These are phyloP conservation scores for mouse (Mus musculus) DNA, from an alignment of 2,113 vertebrate genomes.

Conservation along the genomic window GRCm39 chr2:160635001-160635500, in stretches of 20 bases:
- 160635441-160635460: background rate
- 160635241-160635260: slow-evolving; percentile 50
- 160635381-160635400: background rate
- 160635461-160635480: background rate
- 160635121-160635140: background rate
- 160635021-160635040: slow-evolving; percentile 47
- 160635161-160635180: slow-evolving; percentile 9
- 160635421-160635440: slow-evolving; percentile 11
- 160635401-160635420: background rate
- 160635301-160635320: slow-evolving; percentile 17
- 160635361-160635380: background rate
- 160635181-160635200: slow-evolving; percentile 48
- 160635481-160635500: background rate
- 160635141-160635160: slow-evolving; percentile 40
- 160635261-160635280: slow-evolving; percentile 60
- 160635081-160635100: slow-evolving; percentile 8
- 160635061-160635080: slow-evolving; percentile 62
- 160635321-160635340: slow-evolving; percentile 28
- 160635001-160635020: slow-evolving; percentile 59
- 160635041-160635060: slow-evolving; percentile 69
- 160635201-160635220: slow-evolving; percentile 49
- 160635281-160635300: slow-evolving; percentile 76
- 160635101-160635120: background rate
- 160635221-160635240: slow-evolving; percentile 38
- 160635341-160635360: slow-evolving; percentile 31